These are phyloP conservation scores for Oreochromis tanganicae DNA, from an alignment of 2,113 vertebrate species.

Conservation along the genomic window DNA sequence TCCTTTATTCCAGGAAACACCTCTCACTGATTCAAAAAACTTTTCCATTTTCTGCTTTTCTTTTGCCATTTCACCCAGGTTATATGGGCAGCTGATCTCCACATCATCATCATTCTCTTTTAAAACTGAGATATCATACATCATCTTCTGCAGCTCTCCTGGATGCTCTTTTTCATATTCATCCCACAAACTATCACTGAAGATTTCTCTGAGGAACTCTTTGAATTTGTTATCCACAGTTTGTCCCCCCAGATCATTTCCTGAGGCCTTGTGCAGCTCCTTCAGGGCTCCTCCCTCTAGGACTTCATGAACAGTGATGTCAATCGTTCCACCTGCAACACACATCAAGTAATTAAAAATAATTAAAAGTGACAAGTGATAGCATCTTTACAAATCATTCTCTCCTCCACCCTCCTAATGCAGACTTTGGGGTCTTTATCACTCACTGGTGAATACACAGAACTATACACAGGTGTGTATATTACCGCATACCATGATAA, in stretches of 20 bases:
- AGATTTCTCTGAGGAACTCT: fast-evolving
- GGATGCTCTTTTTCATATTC: fast-evolving
- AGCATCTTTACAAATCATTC: fast-evolving
- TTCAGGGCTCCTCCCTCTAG: background rate
- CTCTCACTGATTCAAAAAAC: fast-evolving
- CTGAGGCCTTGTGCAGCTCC: background rate
- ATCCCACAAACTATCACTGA: background rate
- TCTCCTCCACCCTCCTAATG: fast-evolving
- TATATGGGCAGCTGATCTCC: fast-evolving
- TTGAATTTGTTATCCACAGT: fast-evolving
- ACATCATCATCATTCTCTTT: fast-evolving
- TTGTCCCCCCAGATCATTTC: fast-evolving
- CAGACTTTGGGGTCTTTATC: fast-evolving
- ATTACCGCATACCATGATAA: no score
- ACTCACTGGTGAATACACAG: no score
- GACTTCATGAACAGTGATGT: background rate
- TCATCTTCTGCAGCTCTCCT: fast-evolving
- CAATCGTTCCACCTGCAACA: fast-evolving
- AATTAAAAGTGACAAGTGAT: fast-evolving
- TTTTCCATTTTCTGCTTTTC: fast-evolving
- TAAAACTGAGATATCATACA: fast-evolving
- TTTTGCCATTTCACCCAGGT: fast-evolving
- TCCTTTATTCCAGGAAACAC: background rate
- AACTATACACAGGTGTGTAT: no score
- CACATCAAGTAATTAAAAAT: fast-evolving